These are phyloP conservation scores for Aphidius gifuensis DNA, from an alignment of 1,140 invertebrate species.

Conservation along the genomic window DNA sequence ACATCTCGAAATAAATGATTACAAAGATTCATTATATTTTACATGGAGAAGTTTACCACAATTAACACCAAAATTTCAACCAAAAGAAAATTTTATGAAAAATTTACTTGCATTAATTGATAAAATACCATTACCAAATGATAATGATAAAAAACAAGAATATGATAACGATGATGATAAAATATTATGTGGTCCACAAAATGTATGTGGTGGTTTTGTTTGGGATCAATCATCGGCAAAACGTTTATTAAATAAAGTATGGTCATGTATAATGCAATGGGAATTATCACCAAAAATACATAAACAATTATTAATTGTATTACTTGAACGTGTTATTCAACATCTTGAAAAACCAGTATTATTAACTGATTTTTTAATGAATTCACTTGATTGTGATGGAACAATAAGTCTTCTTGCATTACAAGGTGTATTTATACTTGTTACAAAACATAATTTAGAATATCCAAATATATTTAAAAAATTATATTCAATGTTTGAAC, in stretches of 20 bases:
- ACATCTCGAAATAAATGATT: slow-evolving; percentile 64
- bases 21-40: slow-evolving; percentile 63
- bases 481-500: slow-evolving; percentile 88
- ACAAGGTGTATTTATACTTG: slow-evolving; percentile 89
- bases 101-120: slow-evolving; percentile 70
- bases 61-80: slow-evolving; percentile 58
- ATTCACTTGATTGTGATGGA: slow-evolving; percentile 83
- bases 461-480: slow-evolving; percentile 95
- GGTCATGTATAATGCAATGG: slow-evolving; percentile 71
- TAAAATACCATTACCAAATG: slow-evolving; percentile 58
- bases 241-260: slow-evolving; percentile 62
- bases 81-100: slow-evolving; percentile 63
- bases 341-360: slow-evolving; percentile 78
- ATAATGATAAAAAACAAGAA: slow-evolving; percentile 41
- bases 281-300: slow-evolving; percentile 66
- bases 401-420: slow-evolving; percentile 83
- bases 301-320: slow-evolving; percentile 73
- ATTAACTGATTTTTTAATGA: slow-evolving; percentile 89
- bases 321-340: slow-evolving; percentile 79
- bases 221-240: slow-evolving; percentile 47
- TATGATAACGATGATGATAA: slow-evolving; percentile 32
- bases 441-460: slow-evolving; percentile 89
- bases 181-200: slow-evolving; percentile 39
- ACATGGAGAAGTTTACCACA: slow-evolving; percentile 59
- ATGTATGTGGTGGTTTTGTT: slow-evolving; percentile 37